These are phyloP conservation scores for Drosophila setosimentum DNA, from an alignment of 2,888 invertebrate genomes.

Conservation along the genomic window DNA sequence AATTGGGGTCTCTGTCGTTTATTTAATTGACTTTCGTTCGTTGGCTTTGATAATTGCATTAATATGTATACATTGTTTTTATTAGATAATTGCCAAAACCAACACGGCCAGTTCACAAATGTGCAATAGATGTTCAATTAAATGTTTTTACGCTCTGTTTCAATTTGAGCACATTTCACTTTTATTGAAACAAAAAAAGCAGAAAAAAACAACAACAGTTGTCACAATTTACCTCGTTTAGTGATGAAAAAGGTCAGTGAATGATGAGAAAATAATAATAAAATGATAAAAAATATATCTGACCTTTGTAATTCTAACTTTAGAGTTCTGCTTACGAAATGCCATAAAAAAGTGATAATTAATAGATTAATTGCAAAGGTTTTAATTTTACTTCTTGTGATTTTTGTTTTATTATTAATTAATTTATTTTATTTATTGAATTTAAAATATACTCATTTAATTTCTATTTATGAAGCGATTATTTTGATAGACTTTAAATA, in stretches of 20 bases:
- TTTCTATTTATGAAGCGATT: too few relatives aligned
- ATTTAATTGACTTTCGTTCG: slow-evolving; percentile 45
- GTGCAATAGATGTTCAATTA: slow-evolving; percentile 8
- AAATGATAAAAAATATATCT: too few relatives aligned
- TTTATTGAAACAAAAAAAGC: too few relatives aligned
- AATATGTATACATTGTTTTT: slow-evolving; percentile 38
- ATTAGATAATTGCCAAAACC: slow-evolving; percentile 45
- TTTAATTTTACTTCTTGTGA: neutral
- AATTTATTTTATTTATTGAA: neutral
- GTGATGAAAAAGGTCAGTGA: neutral
- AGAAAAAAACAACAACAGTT: too few relatives aligned
- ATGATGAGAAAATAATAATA: too few relatives aligned
- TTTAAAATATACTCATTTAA: neutral
- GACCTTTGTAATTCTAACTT: neutral
- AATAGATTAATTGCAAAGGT: neutral
- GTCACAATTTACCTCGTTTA: neutral
- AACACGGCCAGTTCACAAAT: slow-evolving; percentile 16
- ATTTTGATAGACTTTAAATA: too few relatives aligned
- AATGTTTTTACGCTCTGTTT: slow-evolving; percentile 54
- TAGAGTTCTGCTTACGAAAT: neutral
- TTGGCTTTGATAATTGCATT: slow-evolving; percentile 40
- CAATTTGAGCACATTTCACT: slow-evolving; percentile 42
- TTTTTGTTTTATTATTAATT: neutral
- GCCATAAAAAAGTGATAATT: neutral
- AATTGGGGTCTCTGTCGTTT: slow-evolving; percentile 31